Evolutionary conservation across 2,888 invertebrate genomes (phyloP), one percentile per base, ranked within the genome.

Genomic region (Tineola bisselliella): DNA sequence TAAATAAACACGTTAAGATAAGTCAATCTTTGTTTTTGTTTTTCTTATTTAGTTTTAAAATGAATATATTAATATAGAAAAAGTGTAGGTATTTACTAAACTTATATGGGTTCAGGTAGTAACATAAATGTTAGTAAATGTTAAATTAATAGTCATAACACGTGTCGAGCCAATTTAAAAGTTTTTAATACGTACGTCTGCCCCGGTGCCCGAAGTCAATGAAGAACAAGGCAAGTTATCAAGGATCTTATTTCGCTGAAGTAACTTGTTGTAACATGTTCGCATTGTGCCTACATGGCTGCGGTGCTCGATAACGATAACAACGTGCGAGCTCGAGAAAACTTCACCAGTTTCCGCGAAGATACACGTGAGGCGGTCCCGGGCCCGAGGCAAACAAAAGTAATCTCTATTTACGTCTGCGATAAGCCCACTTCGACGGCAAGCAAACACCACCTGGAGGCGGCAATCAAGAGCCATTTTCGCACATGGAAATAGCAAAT

Each of bases 371-470:
- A 60, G 48, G 12, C 31, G 69, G 67, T 33, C 58, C 59, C 38
- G 33, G 59, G 64, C 63, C 62, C 61, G 61, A 61, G 64, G 66
- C 66, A 65, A 64, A 65, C 63, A 62, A 62, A 64, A 64, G 64
- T 64, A 70, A 72, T 71, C 71, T 67, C 66, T 69, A 67, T 69
- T 71, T 69, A 71, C 69, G 66, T 65, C 64, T 64, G 66, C 67
- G 69, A 70, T 70, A 71, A 71, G 68, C 69, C 69, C 69, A 66
- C 68, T 71, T 70, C 66, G 67, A 68, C 66, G 70, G 65, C 67
- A 65, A 68, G 67, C 69, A 71, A 72, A 71, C 69, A 71, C 67
- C 68, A 71, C 69, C 69, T 70, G 67, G 65, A 68, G 68, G 69
- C 68, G 67, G 68, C 69, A 71, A 70, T 69, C 68, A 67, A 63